Conservation (phyloP, 2,113 vertebrate genomes). For the Chinchilla lanigera region DNA sequence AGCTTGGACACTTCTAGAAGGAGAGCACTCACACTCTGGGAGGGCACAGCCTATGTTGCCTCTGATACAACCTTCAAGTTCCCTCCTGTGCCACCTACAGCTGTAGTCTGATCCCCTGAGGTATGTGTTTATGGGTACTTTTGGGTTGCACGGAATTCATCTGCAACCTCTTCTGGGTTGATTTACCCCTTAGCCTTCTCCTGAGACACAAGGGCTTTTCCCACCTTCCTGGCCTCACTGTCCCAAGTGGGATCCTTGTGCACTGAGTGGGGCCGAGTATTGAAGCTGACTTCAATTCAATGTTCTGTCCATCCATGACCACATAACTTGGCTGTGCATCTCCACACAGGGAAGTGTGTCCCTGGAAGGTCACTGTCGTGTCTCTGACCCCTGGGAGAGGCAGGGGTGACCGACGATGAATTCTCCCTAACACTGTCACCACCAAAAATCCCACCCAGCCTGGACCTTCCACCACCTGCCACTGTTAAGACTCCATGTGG, state of each 20-base stretch:
- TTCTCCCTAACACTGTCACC: not conserved
- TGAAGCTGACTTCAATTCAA: not conserved
- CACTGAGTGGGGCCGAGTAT: rapidly evolving
- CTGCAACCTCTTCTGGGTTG: not conserved
- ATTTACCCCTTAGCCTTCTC: not conserved
- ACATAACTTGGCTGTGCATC: rapidly evolving
- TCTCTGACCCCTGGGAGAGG: not conserved
- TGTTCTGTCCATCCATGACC: rapidly evolving
- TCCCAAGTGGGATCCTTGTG: not conserved
- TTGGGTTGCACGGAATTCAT: not conserved
- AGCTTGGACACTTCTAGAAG: not conserved
- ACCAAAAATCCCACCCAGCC: not conserved
- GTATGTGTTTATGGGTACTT: too few species aligned
- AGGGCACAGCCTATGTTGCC: too few species aligned
- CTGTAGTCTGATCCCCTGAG: rapidly evolving
- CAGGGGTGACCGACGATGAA: too few species aligned
- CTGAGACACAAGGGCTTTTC: not conserved
- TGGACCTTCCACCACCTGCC: not conserved
- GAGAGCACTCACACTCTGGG: too few species aligned
- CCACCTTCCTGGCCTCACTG: not conserved
- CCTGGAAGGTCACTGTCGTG: rapidly evolving
- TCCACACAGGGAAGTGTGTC: too few species aligned
- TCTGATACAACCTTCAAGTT: too few species aligned
- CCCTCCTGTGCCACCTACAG: not conserved
- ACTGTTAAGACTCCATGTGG: not conserved